Base-by-base conservation (phyloP, 2,113 vertebrate genomes). In the Ardeotis arabs region DNA sequence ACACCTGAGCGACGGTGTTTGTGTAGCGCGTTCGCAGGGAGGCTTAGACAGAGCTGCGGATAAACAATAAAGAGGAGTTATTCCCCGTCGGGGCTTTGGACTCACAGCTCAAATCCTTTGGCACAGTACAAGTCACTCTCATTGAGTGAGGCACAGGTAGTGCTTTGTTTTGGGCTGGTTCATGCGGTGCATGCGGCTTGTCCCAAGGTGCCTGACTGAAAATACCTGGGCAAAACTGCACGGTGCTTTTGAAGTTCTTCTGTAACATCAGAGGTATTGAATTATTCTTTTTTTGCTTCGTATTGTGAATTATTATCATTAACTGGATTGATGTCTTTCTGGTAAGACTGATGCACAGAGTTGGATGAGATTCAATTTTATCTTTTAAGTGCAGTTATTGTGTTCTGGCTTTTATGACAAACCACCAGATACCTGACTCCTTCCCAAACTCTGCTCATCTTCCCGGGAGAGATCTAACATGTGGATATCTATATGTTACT, bases 1-100 rank as follows among this genome's bases (percentile, higher is more conserved):
- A 52, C 92, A 69, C 62, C 77, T 75, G 92, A 87, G 87, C 49
- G 52, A 31, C 9, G 45, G 56, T 7, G 49, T 75, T 93, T 80
- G 87, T 83, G 87, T 88, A 92, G 88, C 79, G 56, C 72, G 20
- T 77, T 92, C 23, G 27, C 53, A 58, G 83, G 69, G 64, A 89
- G 39, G 64, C 82, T 92, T 56, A 17, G 67, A 7, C 33, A 41
- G 2, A 2, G 35, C 56, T 77, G 47, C 15, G 73, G 94, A 88
- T 87, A 94, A 96, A 95, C 94, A 97, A 91, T 64, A 86, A 81
- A 88, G 82, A 8, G 47, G 78, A 96, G 67, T 86, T 93, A 95
- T 91, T 97, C 72, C 91, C 87, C 50, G 79, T 6, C 1, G 19
- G 92, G 80, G 41, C 69, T 78, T 95, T 93, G 83, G 89, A 97